Conservation (phyloP, 2,888 invertebrate genomes). For the Acleris sparsana region DNA sequence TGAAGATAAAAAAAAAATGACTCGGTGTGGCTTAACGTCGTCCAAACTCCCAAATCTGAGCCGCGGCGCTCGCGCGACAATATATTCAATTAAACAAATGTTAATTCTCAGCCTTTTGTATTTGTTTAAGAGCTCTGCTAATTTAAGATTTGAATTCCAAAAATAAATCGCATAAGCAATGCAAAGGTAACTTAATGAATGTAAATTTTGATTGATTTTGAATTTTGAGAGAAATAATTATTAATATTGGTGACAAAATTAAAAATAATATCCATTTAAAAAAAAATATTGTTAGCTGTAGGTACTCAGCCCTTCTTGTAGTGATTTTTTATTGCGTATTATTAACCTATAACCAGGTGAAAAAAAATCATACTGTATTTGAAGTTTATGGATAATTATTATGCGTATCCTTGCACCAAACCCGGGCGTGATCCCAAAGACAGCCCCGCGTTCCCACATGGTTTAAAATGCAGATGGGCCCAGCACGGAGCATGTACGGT, state of each 20-base stretch:
- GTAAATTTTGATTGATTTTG: no score
- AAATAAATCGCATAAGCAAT: constrained; percentile 1
- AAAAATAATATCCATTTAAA: no score
- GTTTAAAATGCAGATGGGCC: constrained; percentile 34
- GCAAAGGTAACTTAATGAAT: no score
- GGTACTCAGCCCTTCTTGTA: no score
- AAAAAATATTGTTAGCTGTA: no score
- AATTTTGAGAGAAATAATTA: no score
- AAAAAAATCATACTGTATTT: no score
- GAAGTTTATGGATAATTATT: no score
- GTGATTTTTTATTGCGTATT: no score
- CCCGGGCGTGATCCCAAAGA: constrained; percentile 27
- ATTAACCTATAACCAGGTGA: no score
- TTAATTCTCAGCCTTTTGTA: constrained; percentile 49
- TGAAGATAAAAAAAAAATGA: neutral
- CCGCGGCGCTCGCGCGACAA: constrained; percentile 50
- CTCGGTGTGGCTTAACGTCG: constrained; percentile 14
- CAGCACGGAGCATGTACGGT: constrained; percentile 51
- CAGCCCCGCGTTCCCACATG: constrained; percentile 33
- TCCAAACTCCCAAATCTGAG: constrained; percentile 33
- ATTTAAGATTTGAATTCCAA: constrained; percentile 23
- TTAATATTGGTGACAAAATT: no score
- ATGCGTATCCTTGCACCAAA: neutral
- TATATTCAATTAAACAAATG: constrained; percentile 65
- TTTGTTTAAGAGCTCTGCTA: constrained; percentile 42